Evolutionary conservation across 2,113 vertebrate species (phyloP).

Genomic region (Lampris megalopsis): DNA sequence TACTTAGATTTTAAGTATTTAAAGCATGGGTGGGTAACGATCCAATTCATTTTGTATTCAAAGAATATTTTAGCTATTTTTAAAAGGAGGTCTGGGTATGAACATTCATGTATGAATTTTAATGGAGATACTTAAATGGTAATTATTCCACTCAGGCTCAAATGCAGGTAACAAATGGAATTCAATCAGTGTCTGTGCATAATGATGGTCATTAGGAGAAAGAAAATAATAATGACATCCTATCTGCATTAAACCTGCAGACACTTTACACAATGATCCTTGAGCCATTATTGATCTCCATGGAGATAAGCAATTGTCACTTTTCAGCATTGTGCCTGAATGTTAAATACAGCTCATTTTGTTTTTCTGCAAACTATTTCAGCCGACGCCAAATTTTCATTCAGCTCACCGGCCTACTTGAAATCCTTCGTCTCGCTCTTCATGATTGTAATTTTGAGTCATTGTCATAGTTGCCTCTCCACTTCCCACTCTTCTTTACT

Average conservation of each 20-base stretch:
- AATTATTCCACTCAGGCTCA: conserved; percentile 99
- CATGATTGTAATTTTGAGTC: conserved; percentile 87
- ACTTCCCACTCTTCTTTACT: conserved; percentile 16
- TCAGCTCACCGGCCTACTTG: conserved; percentile 90
- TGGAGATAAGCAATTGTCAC: conserved; percentile 99
- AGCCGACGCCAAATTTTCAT: conserved; percentile 89
- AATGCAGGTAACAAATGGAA: conserved; percentile 99
- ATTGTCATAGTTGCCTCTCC: conserved; percentile 63
- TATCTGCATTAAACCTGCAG: conserved; percentile 99
- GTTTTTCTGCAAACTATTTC: conserved; percentile 95
- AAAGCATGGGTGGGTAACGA: conserved; percentile 79
- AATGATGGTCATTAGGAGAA: conserved; percentile 99
- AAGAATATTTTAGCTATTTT: conserved; percentile 99
- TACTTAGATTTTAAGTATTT: conserved; percentile 73
- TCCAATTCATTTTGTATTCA: conserved; percentile 93
- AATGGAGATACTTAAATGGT: conserved; percentile 99
- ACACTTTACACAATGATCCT: conserved; percentile 99
- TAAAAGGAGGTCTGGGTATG: conserved; percentile 96
- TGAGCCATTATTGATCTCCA: conserved; percentile 99
- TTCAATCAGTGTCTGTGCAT: conserved; percentile 92
- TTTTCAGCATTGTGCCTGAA: conserved; percentile 97
- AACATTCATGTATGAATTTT: conserved; percentile 99
- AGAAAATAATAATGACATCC: conserved; percentile 99
- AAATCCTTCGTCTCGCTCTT: conserved; percentile 91
- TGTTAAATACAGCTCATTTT: conserved; percentile 97